phyloP scores from a whole-genome alignment of 2,797 vertebrate genomes.

The Chaenodraco wilsoni region DNA sequence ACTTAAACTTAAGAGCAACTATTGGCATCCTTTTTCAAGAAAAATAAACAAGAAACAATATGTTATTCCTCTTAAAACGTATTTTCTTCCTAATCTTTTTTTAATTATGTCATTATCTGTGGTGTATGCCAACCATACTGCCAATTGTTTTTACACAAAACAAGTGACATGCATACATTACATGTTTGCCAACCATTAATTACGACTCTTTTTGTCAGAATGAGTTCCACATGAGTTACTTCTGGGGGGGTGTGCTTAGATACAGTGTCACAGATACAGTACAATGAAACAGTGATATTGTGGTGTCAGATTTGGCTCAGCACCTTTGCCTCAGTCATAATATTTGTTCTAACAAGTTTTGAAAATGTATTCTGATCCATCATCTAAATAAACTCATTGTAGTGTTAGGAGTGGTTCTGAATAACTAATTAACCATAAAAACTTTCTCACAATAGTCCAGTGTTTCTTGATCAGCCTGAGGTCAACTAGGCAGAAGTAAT shows the following conservation, averaged over 20 bases:
- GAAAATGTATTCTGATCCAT: background rate
- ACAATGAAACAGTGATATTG: background rate
- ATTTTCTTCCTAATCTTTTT: too few relatives aligned
- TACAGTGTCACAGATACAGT: too few relatives aligned
- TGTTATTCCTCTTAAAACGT: too few relatives aligned
- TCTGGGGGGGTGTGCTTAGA: background rate
- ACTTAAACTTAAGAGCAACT: background rate
- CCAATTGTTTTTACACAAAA: background rate
- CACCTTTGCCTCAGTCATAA: background rate
- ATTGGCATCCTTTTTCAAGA: background rate
- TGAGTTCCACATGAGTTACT: slow-evolving; percentile 12
- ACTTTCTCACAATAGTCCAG: slow-evolving; percentile 8
- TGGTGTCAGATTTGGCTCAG: slow-evolving; percentile 1
- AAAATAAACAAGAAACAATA: background rate
- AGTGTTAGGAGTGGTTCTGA: background rate
- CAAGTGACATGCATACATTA: slow-evolving; percentile 7
- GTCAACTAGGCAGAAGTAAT: slow-evolving; percentile 49
- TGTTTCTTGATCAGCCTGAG: slow-evolving; percentile 38
- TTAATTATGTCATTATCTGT: too few relatives aligned
- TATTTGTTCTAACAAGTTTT: background rate
- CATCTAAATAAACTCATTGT: background rate
- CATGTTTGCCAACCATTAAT: slow-evolving; percentile 21
- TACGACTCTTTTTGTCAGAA: slow-evolving; percentile 4
- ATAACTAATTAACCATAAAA: slow-evolving; percentile 19
- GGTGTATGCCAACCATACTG: too few relatives aligned